A percentile compares a stretch with the other conserved stretches of the same genome.
phyloP scores from a whole-genome alignment of 2,113 vertebrate genomes.

The Brachypodius melanocephalos region DNA sequence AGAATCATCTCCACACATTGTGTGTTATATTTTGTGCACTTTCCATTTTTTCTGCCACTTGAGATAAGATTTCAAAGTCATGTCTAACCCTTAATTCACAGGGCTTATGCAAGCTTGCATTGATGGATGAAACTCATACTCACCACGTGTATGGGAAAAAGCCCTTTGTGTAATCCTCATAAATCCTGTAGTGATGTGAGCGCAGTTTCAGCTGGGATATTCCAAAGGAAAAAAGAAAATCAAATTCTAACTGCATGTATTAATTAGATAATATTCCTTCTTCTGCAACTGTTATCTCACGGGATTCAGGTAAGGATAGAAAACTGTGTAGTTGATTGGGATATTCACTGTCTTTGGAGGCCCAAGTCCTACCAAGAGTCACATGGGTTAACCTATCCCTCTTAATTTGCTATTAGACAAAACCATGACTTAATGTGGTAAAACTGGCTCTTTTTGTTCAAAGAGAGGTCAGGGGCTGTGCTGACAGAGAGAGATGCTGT shows the following conservation, averaged over 20 bases:
- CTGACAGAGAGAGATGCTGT: background rate
- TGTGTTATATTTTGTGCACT: background rate
- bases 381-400: background rate
- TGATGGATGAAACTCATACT: slow-evolving; percentile 18
- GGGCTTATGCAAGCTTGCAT: background rate
- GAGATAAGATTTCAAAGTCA: slow-evolving; percentile 32
- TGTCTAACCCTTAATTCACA: background rate
- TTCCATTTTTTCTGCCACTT: slow-evolving; percentile 4
- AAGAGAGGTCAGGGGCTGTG: background rate
- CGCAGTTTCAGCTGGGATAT: background rate
- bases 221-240: background rate
- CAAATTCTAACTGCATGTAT: background rate
- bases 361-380: background rate
- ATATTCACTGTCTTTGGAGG: slow-evolving; percentile 29
- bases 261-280: slow-evolving; percentile 39
- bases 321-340: background rate
- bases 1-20: background rate
- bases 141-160: slow-evolving; percentile 20
- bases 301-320: background rate
- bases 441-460: background rate
- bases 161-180: slow-evolving; percentile 16
- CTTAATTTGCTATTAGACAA: slow-evolving; percentile 34
- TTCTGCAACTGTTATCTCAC: background rate
- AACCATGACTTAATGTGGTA: background rate
- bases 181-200: background rate